Percentiles rank a stretch among this genome's conserved stretches.
Conservation (phyloP, 2,113 vertebrate genomes). For the Danionella cerebrum region DNA sequence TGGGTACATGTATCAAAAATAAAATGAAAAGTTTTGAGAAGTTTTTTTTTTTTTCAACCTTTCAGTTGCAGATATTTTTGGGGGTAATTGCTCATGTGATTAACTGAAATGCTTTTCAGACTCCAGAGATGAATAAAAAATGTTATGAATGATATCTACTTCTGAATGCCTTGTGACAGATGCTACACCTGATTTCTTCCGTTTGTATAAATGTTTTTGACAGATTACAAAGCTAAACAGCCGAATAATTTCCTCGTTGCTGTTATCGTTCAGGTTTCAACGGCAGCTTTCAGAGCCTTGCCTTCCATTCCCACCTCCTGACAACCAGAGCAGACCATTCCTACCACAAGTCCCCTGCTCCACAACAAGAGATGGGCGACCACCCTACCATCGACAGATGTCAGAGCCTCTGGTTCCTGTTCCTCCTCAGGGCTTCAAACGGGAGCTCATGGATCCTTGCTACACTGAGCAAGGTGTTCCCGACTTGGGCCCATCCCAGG, state of each 20-base stretch:
- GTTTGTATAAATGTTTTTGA: too few species aligned
- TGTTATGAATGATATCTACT: too few species aligned
- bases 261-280: constrained; percentile 72
- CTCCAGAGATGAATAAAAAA: too few species aligned
- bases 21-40: too few species aligned
- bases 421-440: constrained; percentile 86
- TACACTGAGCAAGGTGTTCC: constrained; percentile 78
- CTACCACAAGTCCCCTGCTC: constrained; percentile 62
- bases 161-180: too few species aligned
- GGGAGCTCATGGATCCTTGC: constrained; percentile 82
- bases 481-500: constrained; percentile 59
- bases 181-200: too few species aligned
- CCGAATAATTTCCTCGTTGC: neutral
- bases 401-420: constrained; percentile 80
- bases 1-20: too few species aligned
- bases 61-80: too few species aligned
- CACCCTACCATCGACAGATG: constrained; percentile 86
- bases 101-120: too few species aligned
- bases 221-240: neutral
- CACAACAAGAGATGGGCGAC: constrained; percentile 71
- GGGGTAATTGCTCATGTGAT: too few species aligned
- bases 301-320: constrained; percentile 59
- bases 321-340: constrained; percentile 65
- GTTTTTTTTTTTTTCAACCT: too few species aligned
- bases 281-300: constrained; percentile 90